Evolutionary conservation across 2,888 invertebrate species (phyloP).

Genomic region (Tetragonula carbonaria): DNA sequence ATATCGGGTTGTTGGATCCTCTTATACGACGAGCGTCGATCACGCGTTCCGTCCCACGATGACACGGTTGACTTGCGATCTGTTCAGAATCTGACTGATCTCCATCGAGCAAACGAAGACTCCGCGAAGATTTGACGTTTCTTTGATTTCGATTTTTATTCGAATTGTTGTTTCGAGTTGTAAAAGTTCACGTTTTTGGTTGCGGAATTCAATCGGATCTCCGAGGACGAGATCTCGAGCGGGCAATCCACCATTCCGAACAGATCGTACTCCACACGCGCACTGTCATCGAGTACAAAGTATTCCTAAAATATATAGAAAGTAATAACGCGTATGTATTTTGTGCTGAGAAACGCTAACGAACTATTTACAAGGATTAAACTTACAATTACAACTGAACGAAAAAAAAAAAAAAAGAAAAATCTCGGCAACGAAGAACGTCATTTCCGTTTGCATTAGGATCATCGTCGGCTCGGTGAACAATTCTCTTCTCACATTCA

Average conservation of each 20-base stretch:
- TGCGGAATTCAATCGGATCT: too few species aligned
- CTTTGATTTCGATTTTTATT: not conserved
- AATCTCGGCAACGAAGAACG: conserved; percentile 42
- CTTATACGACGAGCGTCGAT: conserved; percentile 9
- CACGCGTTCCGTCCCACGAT: not conserved
- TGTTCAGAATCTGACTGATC: conserved; percentile 4
- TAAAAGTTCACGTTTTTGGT: too few species aligned
- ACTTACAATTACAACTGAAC: conserved; percentile 45
- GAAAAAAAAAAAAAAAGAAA: not conserved
- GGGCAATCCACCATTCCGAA: not conserved
- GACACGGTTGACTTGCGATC: not conserved
- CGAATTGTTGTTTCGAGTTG: not conserved
- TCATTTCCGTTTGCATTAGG: conserved; percentile 9
- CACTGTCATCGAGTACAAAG: not conserved
- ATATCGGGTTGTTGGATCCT: conserved; percentile 21
- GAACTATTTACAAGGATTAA: conserved; percentile 49
- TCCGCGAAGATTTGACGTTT: too few species aligned
- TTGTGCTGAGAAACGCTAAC: conserved; percentile 36
- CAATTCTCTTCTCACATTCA: conserved; percentile 19
- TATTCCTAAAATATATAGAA: conserved; percentile 23
- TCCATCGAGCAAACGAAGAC: not conserved
- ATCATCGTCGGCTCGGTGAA: conserved; percentile 42
- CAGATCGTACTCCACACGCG: too few species aligned
- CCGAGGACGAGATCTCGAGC: not conserved
- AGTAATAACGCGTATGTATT: conserved; percentile 28